These are phyloP conservation scores for Leptatherina wallacei DNA, from an alignment of 2,797 vertebrate species.

Conservation along the genomic window DNA sequence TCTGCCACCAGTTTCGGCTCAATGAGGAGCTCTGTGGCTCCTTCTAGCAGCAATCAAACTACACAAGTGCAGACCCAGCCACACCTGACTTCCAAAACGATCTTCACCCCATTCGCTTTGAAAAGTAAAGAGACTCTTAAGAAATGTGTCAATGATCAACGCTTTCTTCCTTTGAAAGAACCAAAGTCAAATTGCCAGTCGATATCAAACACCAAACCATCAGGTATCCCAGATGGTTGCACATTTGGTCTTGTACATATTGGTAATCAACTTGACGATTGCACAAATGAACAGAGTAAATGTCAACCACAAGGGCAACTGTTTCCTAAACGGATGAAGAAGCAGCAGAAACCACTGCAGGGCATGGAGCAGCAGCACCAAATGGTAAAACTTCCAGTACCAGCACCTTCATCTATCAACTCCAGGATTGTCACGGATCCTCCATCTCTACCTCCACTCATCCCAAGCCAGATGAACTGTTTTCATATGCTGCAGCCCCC, in stretches of 20 bases:
- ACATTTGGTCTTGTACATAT: no score
- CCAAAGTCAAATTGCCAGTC: not conserved
- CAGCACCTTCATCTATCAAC: not conserved
- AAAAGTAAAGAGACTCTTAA: conserved; percentile 58
- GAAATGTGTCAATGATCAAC: conserved; percentile 12
- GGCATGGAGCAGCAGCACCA: not conserved
- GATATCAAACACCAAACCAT: not conserved
- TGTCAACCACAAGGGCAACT: not conserved
- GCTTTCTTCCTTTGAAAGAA: conserved; percentile 44
- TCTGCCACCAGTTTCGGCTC: conserved; percentile 20
- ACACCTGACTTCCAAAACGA: not conserved
- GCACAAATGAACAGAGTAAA: conserved; percentile 2
- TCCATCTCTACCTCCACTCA: not conserved
- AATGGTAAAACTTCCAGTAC: not conserved
- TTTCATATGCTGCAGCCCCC: not conserved
- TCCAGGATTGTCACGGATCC: not conserved
- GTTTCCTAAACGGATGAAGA: not conserved
- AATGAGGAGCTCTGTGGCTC: conserved; percentile 5
- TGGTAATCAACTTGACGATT: not conserved
- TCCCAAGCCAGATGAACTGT: not conserved
- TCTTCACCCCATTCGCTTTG: conserved; percentile 28
- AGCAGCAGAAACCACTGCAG: not conserved
- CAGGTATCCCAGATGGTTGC: not conserved
- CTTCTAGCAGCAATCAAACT: conserved; percentile 23
- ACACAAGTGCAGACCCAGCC: conserved; percentile 1